Evolutionary conservation across 2,797 vertebrate genomes (phyloP).

Genomic region (Nyctalus aviator): DNA sequence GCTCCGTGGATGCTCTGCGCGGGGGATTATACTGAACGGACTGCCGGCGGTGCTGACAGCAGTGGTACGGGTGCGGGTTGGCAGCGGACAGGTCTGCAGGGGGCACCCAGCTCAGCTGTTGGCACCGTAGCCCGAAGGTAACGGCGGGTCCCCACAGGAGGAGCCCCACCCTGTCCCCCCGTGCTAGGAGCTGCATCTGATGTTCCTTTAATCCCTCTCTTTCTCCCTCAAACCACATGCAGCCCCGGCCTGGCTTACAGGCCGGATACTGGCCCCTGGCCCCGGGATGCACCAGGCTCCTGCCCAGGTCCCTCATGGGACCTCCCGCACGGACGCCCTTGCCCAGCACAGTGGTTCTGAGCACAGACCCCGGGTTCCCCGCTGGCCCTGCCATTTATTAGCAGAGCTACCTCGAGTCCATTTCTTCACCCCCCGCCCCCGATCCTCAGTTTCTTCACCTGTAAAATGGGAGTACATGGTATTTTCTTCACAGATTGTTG

Average conservation of each 20-base stretch:
- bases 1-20: neutral
- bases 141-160: neutral
- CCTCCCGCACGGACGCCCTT: neutral
- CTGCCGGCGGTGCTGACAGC: rapidly evolving
- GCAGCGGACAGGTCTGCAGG: neutral
- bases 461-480: neutral
- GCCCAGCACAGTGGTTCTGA: neutral
- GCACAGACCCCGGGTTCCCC: neutral
- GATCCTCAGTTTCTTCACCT: neutral
- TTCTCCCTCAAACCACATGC: neutral
- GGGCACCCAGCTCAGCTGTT: neutral
- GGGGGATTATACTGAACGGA: neutral
- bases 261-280: neutral
- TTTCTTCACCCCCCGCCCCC: neutral
- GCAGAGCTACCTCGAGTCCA: too few relatives aligned
- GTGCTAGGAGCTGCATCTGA: rapidly evolving
- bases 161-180: rapidly evolving
- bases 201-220: neutral
- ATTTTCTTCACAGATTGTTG: neutral
- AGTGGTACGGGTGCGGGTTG: neutral
- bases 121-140: neutral
- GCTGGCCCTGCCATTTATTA: neutral
- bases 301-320: neutral
- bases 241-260: neutral
- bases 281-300: neutral